Base-by-base conservation (phyloP, 2,113 vertebrate species). In the Pelusios castaneus region DNA sequence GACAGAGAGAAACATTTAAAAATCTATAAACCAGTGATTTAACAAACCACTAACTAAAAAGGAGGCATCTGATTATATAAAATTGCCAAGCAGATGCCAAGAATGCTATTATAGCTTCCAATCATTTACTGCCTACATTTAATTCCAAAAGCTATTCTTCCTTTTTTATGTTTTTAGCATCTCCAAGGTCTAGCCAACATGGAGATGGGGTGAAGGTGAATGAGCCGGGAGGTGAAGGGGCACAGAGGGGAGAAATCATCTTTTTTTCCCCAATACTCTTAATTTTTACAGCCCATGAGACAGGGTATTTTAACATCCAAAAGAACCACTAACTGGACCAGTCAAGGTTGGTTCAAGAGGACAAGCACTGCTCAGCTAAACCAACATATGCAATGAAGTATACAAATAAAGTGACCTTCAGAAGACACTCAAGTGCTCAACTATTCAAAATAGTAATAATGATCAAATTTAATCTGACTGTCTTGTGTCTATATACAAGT, bases 31-130 rank as follows among this genome's bases (percentile, higher is more conserved):
- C 55, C 78, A 77, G 76, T 55, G 67, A 94, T 97, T 95, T 96
- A 94, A 95, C 87, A 96, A 96, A 90, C 92, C 85, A 38, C 91
- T 96, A 94, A 96, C 94, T 93, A 93, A 95, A 52, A 95, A 96
- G 87, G 85, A 94, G 89, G 82, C 45, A 96, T 89, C 94, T 78
- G 92, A 97, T 96, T 93, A 94, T 89, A 88, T 73, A 77, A 94
- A 94, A 94, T 73, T 92, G 77, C 84, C 58, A 88, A 90, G 84
- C 47, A 93, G 87, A 96, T 95, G 90, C 94, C 95, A 97, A 96
- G 91, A 97, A 97, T 83, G 73, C 29, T 94, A 25, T 94, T 93
- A 96, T 5, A 8, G 80, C 75, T 97, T 94, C 80, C 60, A 96
- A 55, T 75, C 24, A 55, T 91, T 95, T 86, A 63, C 43, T 82